phyloP scores from a whole-genome alignment of 2,888 invertebrate species.

The Parnassius apollo region DNA sequence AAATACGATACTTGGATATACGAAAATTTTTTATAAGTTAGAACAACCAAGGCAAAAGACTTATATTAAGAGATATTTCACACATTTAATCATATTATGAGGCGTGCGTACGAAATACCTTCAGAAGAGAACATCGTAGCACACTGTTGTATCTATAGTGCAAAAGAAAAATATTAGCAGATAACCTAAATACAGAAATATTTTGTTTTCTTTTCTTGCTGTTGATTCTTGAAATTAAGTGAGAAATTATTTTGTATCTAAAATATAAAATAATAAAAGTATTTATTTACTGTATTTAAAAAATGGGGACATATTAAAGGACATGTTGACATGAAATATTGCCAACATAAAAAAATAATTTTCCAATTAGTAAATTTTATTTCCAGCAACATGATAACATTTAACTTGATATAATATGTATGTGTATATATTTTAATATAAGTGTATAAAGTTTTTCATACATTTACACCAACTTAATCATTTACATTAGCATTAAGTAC shows the following conservation, averaged over 20 bases:
- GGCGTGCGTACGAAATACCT: slow-evolving; percentile 42
- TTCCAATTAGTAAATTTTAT: slow-evolving; percentile 41
- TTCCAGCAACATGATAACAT: slow-evolving; percentile 64
- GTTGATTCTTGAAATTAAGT: too few relatives aligned
- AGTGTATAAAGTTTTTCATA: slow-evolving; percentile 37
- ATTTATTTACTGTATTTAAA: too few relatives aligned
- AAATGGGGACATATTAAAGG: too few relatives aligned
- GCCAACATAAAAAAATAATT: slow-evolving; percentile 19
- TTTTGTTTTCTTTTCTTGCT: not conserved
- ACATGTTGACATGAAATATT: not conserved
- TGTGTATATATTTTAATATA: slow-evolving; percentile 36
- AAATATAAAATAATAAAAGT: too few relatives aligned
- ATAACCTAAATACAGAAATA: not conserved
- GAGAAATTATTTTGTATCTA: too few relatives aligned
- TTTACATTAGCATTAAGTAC: slow-evolving; percentile 20
- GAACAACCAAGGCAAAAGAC: too few relatives aligned
- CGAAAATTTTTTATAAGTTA: too few relatives aligned
- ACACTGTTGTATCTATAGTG: slow-evolving; percentile 59
- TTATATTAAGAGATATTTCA: not conserved
- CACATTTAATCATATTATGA: slow-evolving; percentile 3
- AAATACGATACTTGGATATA: too few relatives aligned
- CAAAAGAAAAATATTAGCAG: slow-evolving; percentile 36
- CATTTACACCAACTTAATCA: slow-evolving; percentile 11
- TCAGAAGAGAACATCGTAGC: slow-evolving; percentile 51
- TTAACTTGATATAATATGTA: slow-evolving; percentile 40